Conservation (phyloP, 1,140 invertebrate species). For the Leptinotarsa texana region DNA sequence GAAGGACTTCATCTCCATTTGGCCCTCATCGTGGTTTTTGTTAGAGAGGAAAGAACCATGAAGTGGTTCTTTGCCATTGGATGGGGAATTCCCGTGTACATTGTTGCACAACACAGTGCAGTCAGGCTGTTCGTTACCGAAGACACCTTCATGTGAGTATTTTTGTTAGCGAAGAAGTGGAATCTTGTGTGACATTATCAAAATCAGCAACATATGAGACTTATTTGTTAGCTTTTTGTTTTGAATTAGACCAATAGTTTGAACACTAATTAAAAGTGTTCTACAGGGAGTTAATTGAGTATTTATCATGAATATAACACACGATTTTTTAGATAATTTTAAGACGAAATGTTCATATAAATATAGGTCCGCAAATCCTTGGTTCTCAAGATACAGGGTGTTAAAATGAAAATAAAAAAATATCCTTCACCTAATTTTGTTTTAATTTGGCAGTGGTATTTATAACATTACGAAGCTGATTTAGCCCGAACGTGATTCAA, state of each 20-base stretch:
- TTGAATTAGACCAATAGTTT: background rate
- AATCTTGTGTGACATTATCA: background rate
- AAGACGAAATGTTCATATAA: no score
- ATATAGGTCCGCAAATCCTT: no score
- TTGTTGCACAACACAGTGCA: slow-evolving; percentile 66
- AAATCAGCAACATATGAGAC: background rate
- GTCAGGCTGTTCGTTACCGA: slow-evolving; percentile 60
- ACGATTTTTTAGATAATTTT: no score
- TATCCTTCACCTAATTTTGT: no score
- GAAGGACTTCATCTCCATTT: slow-evolving; percentile 89
- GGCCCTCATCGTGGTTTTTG: slow-evolving; percentile 72
- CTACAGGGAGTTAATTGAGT: no score
- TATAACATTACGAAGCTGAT: no score
- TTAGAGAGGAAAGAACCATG: slow-evolving; percentile 64
- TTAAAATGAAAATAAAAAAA: no score
- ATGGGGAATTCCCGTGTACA: slow-evolving; percentile 72
- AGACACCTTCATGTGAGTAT: slow-evolving; percentile 68
- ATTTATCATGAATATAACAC: no score
- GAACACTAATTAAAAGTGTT: background rate
- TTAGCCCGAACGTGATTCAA: no score
- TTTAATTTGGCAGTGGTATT: no score
- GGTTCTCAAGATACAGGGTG: no score
- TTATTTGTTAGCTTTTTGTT: no score
- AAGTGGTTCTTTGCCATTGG: slow-evolving; percentile 78
- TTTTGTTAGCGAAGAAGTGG: background rate